Conservation (phyloP, 2,888 invertebrate species). For the Chesias legatella region DNA sequence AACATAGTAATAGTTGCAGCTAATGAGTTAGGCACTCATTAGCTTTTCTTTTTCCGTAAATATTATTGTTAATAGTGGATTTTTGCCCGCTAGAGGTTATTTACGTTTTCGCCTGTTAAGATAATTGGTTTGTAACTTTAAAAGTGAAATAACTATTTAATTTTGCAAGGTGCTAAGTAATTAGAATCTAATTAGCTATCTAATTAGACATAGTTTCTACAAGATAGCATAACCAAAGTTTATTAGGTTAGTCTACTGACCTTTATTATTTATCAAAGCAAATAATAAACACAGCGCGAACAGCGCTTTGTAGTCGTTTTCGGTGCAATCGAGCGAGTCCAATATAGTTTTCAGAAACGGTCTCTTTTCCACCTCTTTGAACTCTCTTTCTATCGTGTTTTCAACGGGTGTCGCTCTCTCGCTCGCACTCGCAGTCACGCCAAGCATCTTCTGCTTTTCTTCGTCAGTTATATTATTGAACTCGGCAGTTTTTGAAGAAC, state of each 20-base stretch:
- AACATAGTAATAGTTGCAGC: too few species aligned
- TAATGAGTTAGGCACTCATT: too few species aligned
- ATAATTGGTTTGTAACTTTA: too few species aligned
- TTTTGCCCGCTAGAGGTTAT: too few species aligned
- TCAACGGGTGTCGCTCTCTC: slow-evolving; percentile 50
- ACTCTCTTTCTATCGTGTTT: slow-evolving; percentile 55
- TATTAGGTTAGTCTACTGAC: slow-evolving; percentile 72
- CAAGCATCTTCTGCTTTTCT: slow-evolving; percentile 88
- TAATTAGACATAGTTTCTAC: slow-evolving; percentile 15
- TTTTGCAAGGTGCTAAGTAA: slow-evolving; percentile 8
- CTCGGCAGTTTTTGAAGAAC: slow-evolving; percentile 65
- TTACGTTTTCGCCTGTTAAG: too few species aligned
- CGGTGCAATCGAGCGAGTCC: slow-evolving; percentile 91
- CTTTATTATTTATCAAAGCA: slow-evolving; percentile 95
- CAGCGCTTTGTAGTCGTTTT: slow-evolving; percentile 96
- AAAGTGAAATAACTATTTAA: background rate
- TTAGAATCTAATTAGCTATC: slow-evolving; percentile 9
- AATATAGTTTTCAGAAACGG: slow-evolving; percentile 95
- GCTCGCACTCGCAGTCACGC: slow-evolving; percentile 40
- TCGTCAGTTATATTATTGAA: slow-evolving; percentile 94
- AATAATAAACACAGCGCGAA: slow-evolving; percentile 95
- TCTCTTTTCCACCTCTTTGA: slow-evolving; percentile 78
- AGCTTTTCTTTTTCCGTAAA: too few species aligned
- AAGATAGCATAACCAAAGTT: slow-evolving; percentile 19
- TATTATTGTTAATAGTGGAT: too few species aligned